phyloP scores from a whole-genome alignment of 2,888 invertebrate genomes.

The Campoplex capitator region DNA sequence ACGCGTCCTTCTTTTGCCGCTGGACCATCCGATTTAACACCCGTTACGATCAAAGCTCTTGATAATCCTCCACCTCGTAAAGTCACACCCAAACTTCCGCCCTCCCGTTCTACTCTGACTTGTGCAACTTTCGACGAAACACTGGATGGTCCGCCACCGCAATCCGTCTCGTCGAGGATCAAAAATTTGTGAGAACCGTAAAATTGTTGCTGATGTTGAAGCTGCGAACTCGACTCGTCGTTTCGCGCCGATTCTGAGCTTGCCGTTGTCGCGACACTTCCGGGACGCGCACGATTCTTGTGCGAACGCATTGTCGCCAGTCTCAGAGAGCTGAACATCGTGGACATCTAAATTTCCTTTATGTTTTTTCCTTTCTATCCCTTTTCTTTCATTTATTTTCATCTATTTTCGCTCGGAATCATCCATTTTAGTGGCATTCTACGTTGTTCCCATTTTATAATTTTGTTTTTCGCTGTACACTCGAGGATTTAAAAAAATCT shows the following conservation, averaged over 20 bases:
- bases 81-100: slow-evolving; percentile 95
- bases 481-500: not conserved
- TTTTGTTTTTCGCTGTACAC: not conserved
- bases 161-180: slow-evolving; percentile 76
- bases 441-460: not conserved
- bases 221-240: slow-evolving; percentile 76
- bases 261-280: slow-evolving; percentile 82
- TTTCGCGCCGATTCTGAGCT: slow-evolving; percentile 80
- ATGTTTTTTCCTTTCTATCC: not conserved
- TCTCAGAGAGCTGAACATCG: slow-evolving; percentile 83
- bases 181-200: slow-evolving; percentile 75
- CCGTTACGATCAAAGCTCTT: slow-evolving; percentile 94
- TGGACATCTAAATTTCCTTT: slow-evolving; percentile 71
- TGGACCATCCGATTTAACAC: slow-evolving; percentile 94
- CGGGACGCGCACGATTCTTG: slow-evolving; percentile 80
- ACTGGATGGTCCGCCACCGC: slow-evolving; percentile 81
- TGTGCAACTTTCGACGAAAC: slow-evolving; percentile 92
- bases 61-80: slow-evolving; percentile 91
- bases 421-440: slow-evolving; percentile 25
- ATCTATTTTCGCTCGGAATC: slow-evolving; percentile 2
- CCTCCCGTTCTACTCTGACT: slow-evolving; percentile 91
- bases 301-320: slow-evolving; percentile 83
- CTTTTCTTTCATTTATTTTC: not conserved
- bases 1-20: slow-evolving; percentile 94
- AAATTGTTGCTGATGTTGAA: slow-evolving; percentile 61